Percentiles rank a stretch among this genome's conserved stretches.
Evolutionary conservation across 2,113 vertebrate genomes (phyloP).

Genomic region (Loxodonta africana): DNA sequence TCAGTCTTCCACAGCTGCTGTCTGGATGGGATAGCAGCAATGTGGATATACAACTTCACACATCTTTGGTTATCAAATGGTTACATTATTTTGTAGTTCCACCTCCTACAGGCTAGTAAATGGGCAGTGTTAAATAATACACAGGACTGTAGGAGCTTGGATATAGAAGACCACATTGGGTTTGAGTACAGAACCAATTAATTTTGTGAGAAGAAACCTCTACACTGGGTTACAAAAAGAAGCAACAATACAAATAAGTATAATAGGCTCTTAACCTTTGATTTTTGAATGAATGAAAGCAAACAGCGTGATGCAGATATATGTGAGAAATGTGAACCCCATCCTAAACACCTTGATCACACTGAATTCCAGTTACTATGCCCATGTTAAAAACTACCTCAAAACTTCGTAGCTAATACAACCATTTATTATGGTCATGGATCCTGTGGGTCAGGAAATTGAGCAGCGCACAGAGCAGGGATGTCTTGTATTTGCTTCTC

Average conservation of each 20-base stretch:
- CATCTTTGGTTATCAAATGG: neutral
- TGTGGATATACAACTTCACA: neutral
- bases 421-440: neutral
- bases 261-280: neutral
- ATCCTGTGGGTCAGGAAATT: neutral
- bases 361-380: neutral
- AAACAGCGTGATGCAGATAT: neutral
- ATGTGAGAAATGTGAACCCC: neutral
- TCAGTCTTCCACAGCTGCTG: neutral
- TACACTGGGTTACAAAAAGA: neutral
- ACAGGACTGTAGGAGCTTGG: neutral
- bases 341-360: neutral
- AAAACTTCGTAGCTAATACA: neutral
- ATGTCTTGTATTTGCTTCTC: neutral
- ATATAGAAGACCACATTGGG: neutral
- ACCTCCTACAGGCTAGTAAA: conserved; percentile 16
- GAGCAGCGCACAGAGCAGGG: neutral
- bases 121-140: neutral
- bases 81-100: neutral
- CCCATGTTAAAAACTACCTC: neutral
- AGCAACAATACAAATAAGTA: neutral
- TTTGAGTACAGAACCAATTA: neutral
- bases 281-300: neutral
- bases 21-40: neutral
- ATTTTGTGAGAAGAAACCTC: neutral